These are phyloP conservation scores for Hydrocynus forskahlii DNA, from an alignment of 2,797 vertebrate genomes.

Conservation along the genomic window DNA sequence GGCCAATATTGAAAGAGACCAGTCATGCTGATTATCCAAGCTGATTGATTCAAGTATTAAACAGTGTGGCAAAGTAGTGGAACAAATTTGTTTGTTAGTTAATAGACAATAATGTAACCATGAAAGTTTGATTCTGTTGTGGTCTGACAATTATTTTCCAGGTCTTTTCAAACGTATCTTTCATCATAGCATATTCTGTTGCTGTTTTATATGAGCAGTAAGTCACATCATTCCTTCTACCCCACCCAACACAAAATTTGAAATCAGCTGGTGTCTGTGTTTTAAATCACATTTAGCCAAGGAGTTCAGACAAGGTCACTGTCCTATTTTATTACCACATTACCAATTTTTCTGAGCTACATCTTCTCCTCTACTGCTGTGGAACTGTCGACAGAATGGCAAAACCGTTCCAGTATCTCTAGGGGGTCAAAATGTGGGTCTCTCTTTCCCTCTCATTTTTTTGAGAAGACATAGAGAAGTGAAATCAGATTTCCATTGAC, in stretches of 20 bases:
- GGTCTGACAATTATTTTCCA: no score
- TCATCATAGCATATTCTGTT: no score
- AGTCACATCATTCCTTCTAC: no score
- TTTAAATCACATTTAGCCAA: neutral
- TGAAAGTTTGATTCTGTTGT: no score
- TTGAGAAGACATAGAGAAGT: neutral
- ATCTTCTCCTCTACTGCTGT: neutral
- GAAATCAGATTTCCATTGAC: slow-evolving; percentile 37
- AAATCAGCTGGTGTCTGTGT: neutral
- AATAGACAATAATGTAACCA: no score
- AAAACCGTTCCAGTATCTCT: neutral
- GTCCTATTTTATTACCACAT: neutral
- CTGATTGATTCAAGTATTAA: no score
- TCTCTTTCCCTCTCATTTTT: neutral
- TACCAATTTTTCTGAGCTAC: neutral
- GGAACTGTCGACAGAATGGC: neutral
- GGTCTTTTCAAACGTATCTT: no score
- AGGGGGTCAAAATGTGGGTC: neutral
- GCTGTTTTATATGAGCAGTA: no score
- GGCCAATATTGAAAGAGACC: no score
- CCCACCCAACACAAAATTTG: neutral
- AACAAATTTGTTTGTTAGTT: no score
- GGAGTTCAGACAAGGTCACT: neutral
- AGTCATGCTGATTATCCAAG: no score
- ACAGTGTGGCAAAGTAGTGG: no score